Evolutionary conservation across 2,113 vertebrate species (phyloP), one percentile per base, ranked within the genome.

Genomic region (Osmerus eperlanus): DNA sequence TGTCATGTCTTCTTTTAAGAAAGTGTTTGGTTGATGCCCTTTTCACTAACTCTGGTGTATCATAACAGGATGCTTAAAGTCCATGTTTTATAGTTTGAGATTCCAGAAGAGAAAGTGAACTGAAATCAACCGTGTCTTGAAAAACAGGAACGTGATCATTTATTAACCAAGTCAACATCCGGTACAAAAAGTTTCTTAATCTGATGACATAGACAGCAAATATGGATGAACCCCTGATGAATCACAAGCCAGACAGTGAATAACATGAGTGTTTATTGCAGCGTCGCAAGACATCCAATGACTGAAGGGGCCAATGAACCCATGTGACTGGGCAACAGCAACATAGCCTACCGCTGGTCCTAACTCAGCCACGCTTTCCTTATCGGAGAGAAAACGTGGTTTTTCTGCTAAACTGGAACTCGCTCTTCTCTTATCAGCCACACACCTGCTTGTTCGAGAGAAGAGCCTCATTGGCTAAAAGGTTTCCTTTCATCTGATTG

Each of bases 331-430:
- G 53, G 63, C 2, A 0, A 7, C 53, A 12, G n/a, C 15, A 51
- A 6, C 15, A 0, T n/a, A 21, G 56, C n/a, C 41, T 52, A 52
- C 68, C 25, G 67, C 71, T 65, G 28, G 56, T 60, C 56, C 59
- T 64, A 70, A 59, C 68, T 59, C 70, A 56, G 21, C 55, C 19
- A 32, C 25, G 4, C 66, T 4, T 21, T 75, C 72, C 84, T 92
- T 91, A 92, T 92, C 91, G 88, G 79, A 12, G 60, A 32, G 79
- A 84, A 78, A 88, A 86, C 85, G 76, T 70, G 74, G 65, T 73
- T 3, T 70, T 28, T 71, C 67, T 2, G 68, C 77, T 82, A 62
- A 80, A 47, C 67, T 80, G 73, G 56, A 86, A 84, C 78, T 70
- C 41, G 74, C 75, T 65, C 36, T 64, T 5, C 55, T 54, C 88